Conservation (phyloP, 1,140 invertebrate genomes). For the Xylocopa sonorina region DNA sequence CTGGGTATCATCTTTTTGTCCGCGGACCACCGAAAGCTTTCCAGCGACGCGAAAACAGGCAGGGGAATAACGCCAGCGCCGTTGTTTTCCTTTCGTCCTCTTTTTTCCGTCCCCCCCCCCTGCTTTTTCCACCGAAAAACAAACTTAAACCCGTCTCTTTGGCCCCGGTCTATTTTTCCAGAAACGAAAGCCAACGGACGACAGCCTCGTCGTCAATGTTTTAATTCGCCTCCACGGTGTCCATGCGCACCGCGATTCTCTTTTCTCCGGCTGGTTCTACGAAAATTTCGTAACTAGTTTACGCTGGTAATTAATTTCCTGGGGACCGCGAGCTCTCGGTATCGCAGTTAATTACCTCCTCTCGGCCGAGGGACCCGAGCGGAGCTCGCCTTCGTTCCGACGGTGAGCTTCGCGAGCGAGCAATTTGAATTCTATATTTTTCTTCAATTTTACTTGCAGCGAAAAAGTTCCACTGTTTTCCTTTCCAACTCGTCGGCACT, state of each 20-base stretch:
- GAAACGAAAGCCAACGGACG: background rate
- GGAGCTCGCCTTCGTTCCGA: background rate
- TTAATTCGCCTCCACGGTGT: background rate
- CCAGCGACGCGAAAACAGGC: background rate
- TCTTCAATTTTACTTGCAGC: background rate
- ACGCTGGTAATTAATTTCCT: background rate
- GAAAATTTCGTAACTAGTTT: background rate
- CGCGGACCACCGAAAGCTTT: background rate
- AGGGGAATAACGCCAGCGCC: background rate
- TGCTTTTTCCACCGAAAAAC: background rate
- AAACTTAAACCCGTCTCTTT: background rate
- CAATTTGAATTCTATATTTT: background rate
- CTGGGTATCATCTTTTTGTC: background rate
- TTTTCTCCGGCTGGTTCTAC: too few relatives aligned
- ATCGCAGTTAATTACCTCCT: slow-evolving; percentile 7
- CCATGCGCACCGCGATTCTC: background rate
- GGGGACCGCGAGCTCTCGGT: too few relatives aligned
- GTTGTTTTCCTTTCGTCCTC: too few relatives aligned
- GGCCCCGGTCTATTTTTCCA: background rate
- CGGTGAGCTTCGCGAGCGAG: too few relatives aligned
- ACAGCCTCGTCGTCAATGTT: background rate
- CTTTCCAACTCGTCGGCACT: background rate
- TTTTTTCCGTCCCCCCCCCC: too few relatives aligned
- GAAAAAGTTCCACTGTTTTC: background rate
- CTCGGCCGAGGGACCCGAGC: background rate